Conservation (phyloP, 2,797 vertebrate genomes). For the Arvicola amphibius region DNA sequence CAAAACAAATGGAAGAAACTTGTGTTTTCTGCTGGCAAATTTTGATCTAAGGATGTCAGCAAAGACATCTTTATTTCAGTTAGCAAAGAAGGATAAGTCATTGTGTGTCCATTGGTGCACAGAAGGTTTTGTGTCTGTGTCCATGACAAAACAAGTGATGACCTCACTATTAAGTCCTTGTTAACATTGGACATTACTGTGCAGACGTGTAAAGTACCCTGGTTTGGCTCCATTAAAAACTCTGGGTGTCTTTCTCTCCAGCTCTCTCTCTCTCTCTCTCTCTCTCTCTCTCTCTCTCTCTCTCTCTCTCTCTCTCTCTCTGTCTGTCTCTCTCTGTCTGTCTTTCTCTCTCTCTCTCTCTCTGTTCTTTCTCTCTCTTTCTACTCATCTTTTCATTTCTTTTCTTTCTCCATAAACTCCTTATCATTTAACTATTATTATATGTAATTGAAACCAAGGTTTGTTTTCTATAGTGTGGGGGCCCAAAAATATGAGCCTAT, state of each 20-base stretch:
- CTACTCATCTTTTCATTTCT: fast-evolving
- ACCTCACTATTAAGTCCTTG: background rate
- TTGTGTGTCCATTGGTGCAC: too few species aligned
- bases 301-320: background rate
- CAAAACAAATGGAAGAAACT: background rate
- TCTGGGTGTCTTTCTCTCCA: background rate
- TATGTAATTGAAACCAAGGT: background rate
- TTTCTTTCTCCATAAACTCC: background rate
- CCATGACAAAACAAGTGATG: too few species aligned
- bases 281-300: too few species aligned
- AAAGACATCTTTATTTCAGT: background rate
- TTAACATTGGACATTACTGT: background rate
- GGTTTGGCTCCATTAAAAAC: fast-evolving
- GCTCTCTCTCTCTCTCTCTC: too few species aligned
- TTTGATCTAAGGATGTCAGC: background rate
- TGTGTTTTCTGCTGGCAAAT: background rate
- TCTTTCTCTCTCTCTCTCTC: background rate
- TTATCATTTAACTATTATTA: background rate
- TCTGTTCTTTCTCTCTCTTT: background rate
- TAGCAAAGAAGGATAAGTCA: fast-evolving
- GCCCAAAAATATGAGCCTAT: too few species aligned
- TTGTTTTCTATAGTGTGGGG: background rate
- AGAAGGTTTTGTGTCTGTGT: fast-evolving
- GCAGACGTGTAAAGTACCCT: background rate
- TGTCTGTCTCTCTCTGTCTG: too few species aligned